A percentile compares a stretch with the other conserved stretches of the same genome.
These are phyloP conservation scores for Sigmodon hispidus DNA, from an alignment of 2,113 vertebrate genomes.

Conservation along the genomic window DNA sequence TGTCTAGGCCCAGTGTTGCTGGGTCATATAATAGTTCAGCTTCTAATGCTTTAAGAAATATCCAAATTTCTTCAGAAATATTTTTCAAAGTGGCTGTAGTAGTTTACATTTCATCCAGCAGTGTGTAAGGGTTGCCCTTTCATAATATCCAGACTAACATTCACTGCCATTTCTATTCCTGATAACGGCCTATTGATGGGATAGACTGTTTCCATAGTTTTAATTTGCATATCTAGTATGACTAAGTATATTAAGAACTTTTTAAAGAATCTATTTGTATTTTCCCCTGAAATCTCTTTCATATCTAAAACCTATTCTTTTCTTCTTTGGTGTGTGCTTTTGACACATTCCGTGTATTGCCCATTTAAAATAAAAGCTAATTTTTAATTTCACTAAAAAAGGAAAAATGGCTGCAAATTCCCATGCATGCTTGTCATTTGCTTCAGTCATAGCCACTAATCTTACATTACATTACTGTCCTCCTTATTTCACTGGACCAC, in stretches of 20 bases:
- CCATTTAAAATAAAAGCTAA: no score
- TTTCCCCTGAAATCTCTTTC: neutral
- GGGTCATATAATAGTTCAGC: neutral
- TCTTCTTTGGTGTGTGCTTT: no score
- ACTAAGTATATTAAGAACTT: neutral
- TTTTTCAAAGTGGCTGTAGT: neutral
- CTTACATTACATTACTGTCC: no score
- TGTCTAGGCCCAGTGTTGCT: neutral
- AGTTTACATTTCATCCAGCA: neutral
- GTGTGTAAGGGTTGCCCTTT: neutral
- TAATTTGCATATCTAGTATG: neutral
- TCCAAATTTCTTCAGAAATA: no score
- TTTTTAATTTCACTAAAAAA: no score
- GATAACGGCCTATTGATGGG: neutral
- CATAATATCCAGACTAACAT: neutral
- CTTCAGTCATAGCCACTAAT: neutral
- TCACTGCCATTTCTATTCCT: neutral
- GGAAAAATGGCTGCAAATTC: neutral
- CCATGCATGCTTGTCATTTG: no score
- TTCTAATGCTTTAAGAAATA: neutral
- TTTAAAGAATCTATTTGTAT: neutral
- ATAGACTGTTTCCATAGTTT: neutral
- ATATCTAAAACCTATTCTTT: neutral
- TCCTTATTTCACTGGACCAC: neutral
- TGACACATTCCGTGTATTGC: no score